phyloP scores from a whole-genome alignment of 2,113 vertebrate genomes.

The Eulacestoma nigropectus region DNA sequence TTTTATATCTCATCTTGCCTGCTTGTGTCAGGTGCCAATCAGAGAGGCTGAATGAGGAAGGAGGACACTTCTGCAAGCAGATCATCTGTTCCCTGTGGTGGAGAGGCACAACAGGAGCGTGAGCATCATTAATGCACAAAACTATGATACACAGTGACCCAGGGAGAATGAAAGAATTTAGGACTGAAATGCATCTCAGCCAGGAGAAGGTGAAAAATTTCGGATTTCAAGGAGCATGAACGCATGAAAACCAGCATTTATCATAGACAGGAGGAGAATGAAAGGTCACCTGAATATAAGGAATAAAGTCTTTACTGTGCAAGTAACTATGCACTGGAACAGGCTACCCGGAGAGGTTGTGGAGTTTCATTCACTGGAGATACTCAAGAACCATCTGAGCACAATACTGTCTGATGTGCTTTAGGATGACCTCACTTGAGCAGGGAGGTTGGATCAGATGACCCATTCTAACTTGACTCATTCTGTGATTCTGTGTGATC shows the following conservation, averaged over 20 bases:
- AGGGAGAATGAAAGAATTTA: background rate
- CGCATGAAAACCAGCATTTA: background rate
- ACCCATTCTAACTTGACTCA: background rate
- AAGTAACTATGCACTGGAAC: background rate
- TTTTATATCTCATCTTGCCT: background rate
- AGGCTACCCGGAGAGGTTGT: background rate
- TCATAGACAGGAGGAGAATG: background rate
- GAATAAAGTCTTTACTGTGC: background rate
- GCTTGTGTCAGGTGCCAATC: background rate
- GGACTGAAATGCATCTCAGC: background rate
- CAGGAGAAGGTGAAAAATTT: background rate
- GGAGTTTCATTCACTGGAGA: background rate
- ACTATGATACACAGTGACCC: background rate
- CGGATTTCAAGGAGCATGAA: background rate
- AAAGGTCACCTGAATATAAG: background rate
- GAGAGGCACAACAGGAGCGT: background rate
- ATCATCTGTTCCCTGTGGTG: fast-evolving
- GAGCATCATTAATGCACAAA: background rate
- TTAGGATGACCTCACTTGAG: background rate
- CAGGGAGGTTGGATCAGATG: background rate
- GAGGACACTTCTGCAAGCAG: background rate
- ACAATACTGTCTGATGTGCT: background rate
- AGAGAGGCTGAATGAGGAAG: background rate
- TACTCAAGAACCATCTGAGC: background rate
- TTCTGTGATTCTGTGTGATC: background rate